These are phyloP conservation scores for Diachasma alloeum DNA, from an alignment of 1,140 invertebrate species.

Conservation along the genomic window DNA sequence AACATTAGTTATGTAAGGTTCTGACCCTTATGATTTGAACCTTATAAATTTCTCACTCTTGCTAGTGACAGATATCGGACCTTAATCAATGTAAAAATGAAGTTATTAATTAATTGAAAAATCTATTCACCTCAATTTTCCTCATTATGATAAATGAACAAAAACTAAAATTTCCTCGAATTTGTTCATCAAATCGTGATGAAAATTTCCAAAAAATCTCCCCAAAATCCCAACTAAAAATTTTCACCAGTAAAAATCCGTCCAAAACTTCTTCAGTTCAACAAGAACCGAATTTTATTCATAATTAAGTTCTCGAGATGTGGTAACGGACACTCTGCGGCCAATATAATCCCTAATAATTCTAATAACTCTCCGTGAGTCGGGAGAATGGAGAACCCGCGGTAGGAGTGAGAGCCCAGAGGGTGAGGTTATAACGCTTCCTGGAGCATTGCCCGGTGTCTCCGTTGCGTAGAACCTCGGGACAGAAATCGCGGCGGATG, in stretches of 20 bases:
- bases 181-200: too few relatives aligned
- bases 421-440: slow-evolving; percentile 40
- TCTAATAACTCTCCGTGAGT: slow-evolving; percentile 56
- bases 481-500: slow-evolving; percentile 14
- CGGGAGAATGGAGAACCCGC: slow-evolving; percentile 14
- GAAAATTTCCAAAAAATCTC: too few relatives aligned
- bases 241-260: not conserved
- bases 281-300: slow-evolving; percentile 40
- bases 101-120: too few relatives aligned
- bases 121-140: too few relatives aligned
- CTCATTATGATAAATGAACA: too few relatives aligned
- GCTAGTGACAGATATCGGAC: too few relatives aligned
- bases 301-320: slow-evolving; percentile 44
- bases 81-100: too few relatives aligned
- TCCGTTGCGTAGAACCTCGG: slow-evolving; percentile 28
- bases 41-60: too few relatives aligned
- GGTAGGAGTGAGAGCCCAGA: slow-evolving; percentile 12
- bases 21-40: too few relatives aligned
- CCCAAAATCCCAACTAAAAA: too few relatives aligned
- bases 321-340: slow-evolving; percentile 57
- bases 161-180: too few relatives aligned
- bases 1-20: too few relatives aligned
- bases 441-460: slow-evolving; percentile 57
- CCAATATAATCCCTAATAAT: slow-evolving; percentile 64
- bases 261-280: not conserved